A percentile compares a stretch with the other conserved stretches of the same genome.
Evolutionary conservation across 2,888 invertebrate species (phyloP).

Genomic region (Malthinus flaveolus): DNA sequence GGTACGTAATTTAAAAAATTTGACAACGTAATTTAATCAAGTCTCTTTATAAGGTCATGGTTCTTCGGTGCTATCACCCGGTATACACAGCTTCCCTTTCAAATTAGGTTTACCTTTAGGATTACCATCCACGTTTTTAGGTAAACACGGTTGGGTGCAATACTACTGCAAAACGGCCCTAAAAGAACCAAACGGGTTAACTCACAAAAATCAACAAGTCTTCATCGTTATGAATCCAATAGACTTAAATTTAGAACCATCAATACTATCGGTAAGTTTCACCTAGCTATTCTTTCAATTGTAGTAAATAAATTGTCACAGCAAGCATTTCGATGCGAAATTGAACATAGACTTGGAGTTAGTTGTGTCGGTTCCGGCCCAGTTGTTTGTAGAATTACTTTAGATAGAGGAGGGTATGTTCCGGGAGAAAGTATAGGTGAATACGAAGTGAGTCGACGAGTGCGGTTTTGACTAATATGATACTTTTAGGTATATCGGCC

Average conservation of each 20-base stretch:
- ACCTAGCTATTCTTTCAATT: not conserved
- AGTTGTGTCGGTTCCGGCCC: slow-evolving; percentile 87
- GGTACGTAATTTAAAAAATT: too few relatives aligned
- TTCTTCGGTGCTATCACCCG: slow-evolving; percentile 82
- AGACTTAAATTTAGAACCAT: slow-evolving; percentile 87
- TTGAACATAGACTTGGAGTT: slow-evolving; percentile 87
- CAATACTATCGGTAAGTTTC: slow-evolving; percentile 78
- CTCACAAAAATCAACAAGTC: slow-evolving; percentile 95
- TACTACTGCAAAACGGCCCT: slow-evolving; percentile 91
- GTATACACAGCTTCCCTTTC: slow-evolving; percentile 94
- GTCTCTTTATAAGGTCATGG: slow-evolving; percentile 67
- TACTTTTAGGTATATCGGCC: slow-evolving; percentile 65
- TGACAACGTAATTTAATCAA: not conserved
- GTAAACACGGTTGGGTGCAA: slow-evolving; percentile 94
- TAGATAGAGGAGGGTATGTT: slow-evolving; percentile 92
- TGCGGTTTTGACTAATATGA: not conserved
- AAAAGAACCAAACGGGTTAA: slow-evolving; percentile 84
- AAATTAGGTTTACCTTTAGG: slow-evolving; percentile 89
- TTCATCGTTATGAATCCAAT: slow-evolving; percentile 97
- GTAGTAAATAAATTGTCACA: slow-evolving; percentile 46
- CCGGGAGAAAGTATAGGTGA: slow-evolving; percentile 88
- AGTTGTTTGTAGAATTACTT: slow-evolving; percentile 80
- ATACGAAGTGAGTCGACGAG: not conserved
- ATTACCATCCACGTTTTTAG: slow-evolving; percentile 88
- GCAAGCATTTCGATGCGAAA: slow-evolving; percentile 89